Conservation (phyloP, 2,888 invertebrate genomes). For the Caenorhabditis sulstoni region DNA sequence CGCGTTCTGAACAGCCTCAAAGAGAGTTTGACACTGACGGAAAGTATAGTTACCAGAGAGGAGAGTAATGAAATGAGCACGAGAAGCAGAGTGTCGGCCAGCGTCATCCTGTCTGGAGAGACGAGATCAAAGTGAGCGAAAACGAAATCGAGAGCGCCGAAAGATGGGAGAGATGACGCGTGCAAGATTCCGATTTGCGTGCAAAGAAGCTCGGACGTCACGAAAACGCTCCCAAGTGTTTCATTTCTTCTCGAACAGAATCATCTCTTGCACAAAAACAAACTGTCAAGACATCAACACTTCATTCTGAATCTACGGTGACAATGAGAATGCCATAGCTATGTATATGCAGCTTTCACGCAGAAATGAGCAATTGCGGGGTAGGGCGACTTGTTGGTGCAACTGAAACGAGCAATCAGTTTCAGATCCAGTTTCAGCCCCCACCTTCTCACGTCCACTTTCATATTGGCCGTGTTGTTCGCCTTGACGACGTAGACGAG, state of each 20-base stretch:
- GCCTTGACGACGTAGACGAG: slow-evolving; percentile 15
- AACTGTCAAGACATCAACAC: no score
- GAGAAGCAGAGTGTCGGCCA: background rate
- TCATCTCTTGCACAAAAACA: no score
- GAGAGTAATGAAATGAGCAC: background rate
- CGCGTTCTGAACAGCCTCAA: slow-evolving; percentile 1
- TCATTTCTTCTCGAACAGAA: no score
- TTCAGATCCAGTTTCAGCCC: background rate
- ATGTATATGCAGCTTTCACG: no score
- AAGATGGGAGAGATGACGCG: slow-evolving; percentile 9
- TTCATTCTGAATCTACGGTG: no score
- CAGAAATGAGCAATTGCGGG: no score
- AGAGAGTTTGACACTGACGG: background rate
- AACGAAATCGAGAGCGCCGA: background rate
- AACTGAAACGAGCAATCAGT: background rate
- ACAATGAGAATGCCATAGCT: no score
- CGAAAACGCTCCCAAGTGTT: slow-evolving; percentile 14
- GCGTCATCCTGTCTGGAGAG: background rate
- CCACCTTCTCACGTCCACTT: slow-evolving; percentile 21
- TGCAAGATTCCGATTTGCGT: slow-evolving; percentile 4
- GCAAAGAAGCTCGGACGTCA: background rate
- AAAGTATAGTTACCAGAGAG: background rate
- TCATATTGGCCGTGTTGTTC: slow-evolving; percentile 2
- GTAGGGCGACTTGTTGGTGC: no score
- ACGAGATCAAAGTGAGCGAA: slow-evolving; percentile 5